These are phyloP conservation scores for Tenrec ecaudatus DNA, from an alignment of 2,113 vertebrate genomes.

Conservation along the genomic window DNA sequence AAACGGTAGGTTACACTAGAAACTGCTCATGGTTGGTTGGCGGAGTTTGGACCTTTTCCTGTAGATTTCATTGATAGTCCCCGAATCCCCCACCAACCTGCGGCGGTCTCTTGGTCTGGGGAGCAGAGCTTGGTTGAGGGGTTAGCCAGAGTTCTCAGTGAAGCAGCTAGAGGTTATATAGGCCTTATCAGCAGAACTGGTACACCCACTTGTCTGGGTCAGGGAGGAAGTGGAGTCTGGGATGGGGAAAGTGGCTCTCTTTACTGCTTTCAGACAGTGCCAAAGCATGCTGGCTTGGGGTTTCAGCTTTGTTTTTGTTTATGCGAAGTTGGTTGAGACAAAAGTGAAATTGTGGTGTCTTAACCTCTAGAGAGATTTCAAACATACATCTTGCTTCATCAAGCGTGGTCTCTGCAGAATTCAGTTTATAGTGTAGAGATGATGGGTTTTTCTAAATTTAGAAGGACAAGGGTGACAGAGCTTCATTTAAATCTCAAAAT, in stretches of 20 bases:
- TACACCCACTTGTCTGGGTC: slow-evolving; percentile 70
- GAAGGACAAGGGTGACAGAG: background rate
- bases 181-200: background rate
- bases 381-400: slow-evolving; percentile 28
- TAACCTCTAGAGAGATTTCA: slow-evolving; percentile 52
- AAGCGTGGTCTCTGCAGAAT: slow-evolving; percentile 18
- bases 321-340: slow-evolving; percentile 41
- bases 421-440: background rate
- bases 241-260: slow-evolving; percentile 27
- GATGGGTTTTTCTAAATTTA: background rate
- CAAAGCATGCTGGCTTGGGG: slow-evolving; percentile 36
- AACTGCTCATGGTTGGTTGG: slow-evolving; percentile 47
- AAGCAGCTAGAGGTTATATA: background rate
- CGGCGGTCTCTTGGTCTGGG: slow-evolving; percentile 46
- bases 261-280: slow-evolving; percentile 56
- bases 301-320: slow-evolving; percentile 72
- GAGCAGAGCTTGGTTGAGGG: background rate
- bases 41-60: slow-evolving; percentile 53
- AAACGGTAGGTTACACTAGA: slow-evolving; percentile 16
- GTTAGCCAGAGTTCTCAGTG: slow-evolving; percentile 36
- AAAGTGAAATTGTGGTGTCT: slow-evolving; percentile 47
- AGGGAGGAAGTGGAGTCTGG: slow-evolving; percentile 64
- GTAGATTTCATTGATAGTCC: slow-evolving; percentile 4
- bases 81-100: background rate
- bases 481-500: slow-evolving; percentile 38